These are phyloP conservation scores for Cuculus canorus DNA, from an alignment of 2,797 vertebrate species.

Conservation along the genomic window DNA sequence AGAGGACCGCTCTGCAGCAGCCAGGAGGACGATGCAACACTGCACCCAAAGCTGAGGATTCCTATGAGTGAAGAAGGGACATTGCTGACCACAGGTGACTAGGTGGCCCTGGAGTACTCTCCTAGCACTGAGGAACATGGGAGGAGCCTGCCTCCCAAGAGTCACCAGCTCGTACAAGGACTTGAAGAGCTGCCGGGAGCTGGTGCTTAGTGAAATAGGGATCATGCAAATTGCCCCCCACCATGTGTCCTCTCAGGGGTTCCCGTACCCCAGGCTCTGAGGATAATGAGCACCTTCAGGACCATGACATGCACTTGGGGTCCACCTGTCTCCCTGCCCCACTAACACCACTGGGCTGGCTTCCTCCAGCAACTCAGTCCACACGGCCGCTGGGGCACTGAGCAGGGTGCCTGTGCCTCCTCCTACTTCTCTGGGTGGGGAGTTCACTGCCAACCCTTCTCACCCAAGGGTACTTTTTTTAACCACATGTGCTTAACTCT, in stretches of 20 bases:
- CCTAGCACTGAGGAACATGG: background rate
- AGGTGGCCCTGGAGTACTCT: background rate
- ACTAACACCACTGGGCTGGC: background rate
- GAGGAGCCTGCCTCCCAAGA: background rate
- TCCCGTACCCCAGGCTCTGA: background rate
- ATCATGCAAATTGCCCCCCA: background rate
- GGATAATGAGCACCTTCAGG: background rate
- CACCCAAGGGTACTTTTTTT: background rate
- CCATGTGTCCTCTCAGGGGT: background rate
- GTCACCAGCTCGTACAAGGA: background rate
- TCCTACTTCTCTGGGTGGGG: background rate
- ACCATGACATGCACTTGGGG: background rate
- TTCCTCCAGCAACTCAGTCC: background rate
- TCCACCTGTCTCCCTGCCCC: background rate
- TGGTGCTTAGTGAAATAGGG: background rate
- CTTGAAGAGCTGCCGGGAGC: background rate
- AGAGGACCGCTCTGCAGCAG: constrained; percentile 37
- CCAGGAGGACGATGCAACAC: background rate
- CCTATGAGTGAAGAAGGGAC: constrained; percentile 79
- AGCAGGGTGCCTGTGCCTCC: background rate
- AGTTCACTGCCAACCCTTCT: background rate
- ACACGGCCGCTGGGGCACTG: background rate
- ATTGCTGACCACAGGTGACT: constrained; percentile 73
- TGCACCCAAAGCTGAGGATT: constrained; percentile 69
- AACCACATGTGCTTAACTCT: background rate